Percentiles rank a stretch among this genome's conserved stretches.
These are phyloP conservation scores for Coccyzus lansbergi DNA, from an alignment of 2,797 vertebrate species.

Conservation along the genomic window DNA sequence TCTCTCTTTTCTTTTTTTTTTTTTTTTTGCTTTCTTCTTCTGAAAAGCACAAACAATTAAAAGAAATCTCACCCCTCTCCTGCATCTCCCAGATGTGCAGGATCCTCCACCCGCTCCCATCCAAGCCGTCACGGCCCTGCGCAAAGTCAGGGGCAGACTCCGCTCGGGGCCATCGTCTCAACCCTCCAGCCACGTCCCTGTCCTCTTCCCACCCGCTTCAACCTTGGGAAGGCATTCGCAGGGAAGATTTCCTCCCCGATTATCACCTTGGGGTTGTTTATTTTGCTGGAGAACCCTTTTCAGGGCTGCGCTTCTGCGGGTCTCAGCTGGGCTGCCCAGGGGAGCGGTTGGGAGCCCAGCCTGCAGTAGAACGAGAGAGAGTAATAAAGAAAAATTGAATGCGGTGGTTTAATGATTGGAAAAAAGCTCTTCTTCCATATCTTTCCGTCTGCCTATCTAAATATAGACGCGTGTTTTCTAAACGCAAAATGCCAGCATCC, in stretches of 20 bases:
- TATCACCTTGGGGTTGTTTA: fast-evolving
- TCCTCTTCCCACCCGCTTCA: not conserved
- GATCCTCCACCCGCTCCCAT: not conserved
- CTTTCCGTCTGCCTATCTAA: not conserved
- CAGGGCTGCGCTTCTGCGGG: not conserved
- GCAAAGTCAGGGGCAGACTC: not conserved
- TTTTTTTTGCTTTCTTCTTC: not conserved
- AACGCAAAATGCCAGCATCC: not conserved
- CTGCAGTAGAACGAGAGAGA: not conserved
- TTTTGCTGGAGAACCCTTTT: not conserved
- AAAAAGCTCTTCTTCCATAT: not conserved
- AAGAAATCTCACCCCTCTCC: fast-evolving
- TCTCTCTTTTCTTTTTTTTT: not conserved
- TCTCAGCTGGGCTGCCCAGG: not conserved
- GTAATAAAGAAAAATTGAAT: not conserved
- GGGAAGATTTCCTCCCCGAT: not conserved
- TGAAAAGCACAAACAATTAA: not conserved
- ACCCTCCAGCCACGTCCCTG: fast-evolving
- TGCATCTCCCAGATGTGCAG: not conserved
- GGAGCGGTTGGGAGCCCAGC: not conserved
- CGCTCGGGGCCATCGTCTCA: fast-evolving
- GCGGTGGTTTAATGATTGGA: not conserved
- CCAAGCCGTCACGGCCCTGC: not conserved
- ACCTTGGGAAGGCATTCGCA: not conserved
- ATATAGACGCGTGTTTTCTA: not conserved